Percentiles rank a stretch among this genome's conserved stretches.
phyloP scores from a whole-genome alignment of 2,888 invertebrate genomes.

The Drosophila antonietae region DNA sequence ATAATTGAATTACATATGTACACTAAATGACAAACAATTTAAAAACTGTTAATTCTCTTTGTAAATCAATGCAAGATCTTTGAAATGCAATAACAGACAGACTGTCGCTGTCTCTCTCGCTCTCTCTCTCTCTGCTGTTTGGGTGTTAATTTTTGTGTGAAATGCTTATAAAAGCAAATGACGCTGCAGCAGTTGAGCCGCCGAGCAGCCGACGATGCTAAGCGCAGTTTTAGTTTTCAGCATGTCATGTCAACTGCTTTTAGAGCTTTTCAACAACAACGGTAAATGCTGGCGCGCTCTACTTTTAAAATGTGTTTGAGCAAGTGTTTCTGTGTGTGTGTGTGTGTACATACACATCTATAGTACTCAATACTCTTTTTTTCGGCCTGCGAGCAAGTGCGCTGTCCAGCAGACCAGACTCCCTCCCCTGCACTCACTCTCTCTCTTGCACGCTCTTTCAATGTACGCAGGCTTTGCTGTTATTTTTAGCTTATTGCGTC shows the following conservation, averaged over 20 bases:
- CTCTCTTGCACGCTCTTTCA: conserved; percentile 3
- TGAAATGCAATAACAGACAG: not conserved
- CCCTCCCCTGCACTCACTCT: not conserved
- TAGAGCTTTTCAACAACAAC: conserved; percentile 48
- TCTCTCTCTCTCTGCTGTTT: not conserved
- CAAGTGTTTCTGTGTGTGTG: not conserved
- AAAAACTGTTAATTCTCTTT: conserved; percentile 29
- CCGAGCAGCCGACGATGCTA: not conserved
- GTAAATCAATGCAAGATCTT: conserved; percentile 20
- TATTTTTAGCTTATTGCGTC: conserved; percentile 66
- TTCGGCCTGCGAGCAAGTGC: conserved; percentile 25
- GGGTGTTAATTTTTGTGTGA: conserved; percentile 58
- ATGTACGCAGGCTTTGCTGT: conserved; percentile 34
- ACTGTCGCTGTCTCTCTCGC: not conserved
- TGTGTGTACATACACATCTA: not conserved
- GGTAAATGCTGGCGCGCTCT: conserved; percentile 55
- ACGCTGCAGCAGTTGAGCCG: conserved; percentile 30
- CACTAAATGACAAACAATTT: conserved; percentile 31
- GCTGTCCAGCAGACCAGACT: conserved; percentile 13
- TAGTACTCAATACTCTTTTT: conserved; percentile 23
- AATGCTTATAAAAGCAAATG: conserved; percentile 39
- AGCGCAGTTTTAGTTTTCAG: conserved; percentile 41
- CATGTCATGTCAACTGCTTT: conserved; percentile 46
- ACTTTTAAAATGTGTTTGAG: conserved; percentile 30
- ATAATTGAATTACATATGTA: conserved; percentile 30